Base-by-base conservation (phyloP, 2,797 vertebrate species). In the Lycodopsis pacificus region DNA sequence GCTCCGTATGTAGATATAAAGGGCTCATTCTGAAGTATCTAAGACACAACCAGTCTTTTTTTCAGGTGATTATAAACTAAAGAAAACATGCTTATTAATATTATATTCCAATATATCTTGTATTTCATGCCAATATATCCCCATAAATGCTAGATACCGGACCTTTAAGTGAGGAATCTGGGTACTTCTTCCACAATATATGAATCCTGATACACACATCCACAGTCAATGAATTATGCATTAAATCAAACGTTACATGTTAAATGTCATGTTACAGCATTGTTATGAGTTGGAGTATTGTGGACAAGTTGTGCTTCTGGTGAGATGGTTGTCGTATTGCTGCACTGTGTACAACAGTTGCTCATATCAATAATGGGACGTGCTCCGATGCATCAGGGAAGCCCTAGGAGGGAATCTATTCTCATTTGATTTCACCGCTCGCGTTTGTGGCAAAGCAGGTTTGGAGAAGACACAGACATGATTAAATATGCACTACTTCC, bases 331-430 rank as follows among this genome's bases (percentile, higher is more conserved):
- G 76, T 87, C 86, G 84, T 76, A 88, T 88, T 80, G 79, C 85
- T 83, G 77, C 80, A 71, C 73, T 69, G 76, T 90, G 86, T 89
- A 89, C 81, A 83, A 88, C 88, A 91, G 83, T 89, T 85, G 81
- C 86, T 91, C 88, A 82, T 83, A 84, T 87, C 85, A 91, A 90
- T 90, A 89, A 92, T 88, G 85, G 78, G 91, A 90, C 83, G 84
- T 67, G 85, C 88, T 92, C 77, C 65, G 59, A 58, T 76, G 89
- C 87, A 58, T 80, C 75, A 71, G 77, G 76, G 79, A 71, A 88
- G 86, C 79, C 91, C 79, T 77, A 72, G 4, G 86, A 91, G 91
- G 85, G 75, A 85, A 77, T 79, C 73, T 44, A 78, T 79, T 77
- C 87, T 88, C 83, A 81, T 90, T 80, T 84, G 74, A 73, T 89